A percentile compares a stretch with the other conserved stretches of the same genome.
These are phyloP conservation scores for Cephus pygmeus DNA, from an alignment of 2,888 invertebrate species.

Conservation along the genomic window DNA sequence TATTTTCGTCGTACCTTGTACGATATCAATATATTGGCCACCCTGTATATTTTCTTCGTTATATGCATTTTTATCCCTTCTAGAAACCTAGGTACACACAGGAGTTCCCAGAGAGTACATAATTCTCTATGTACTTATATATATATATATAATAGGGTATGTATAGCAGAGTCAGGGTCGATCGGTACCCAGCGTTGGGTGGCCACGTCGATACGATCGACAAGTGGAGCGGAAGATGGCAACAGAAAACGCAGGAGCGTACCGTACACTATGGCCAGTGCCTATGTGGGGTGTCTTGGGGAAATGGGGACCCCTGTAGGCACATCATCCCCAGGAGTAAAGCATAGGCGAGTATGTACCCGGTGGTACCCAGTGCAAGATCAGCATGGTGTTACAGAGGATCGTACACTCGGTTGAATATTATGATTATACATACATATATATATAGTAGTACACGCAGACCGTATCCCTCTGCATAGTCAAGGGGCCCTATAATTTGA, in stretches of 20 bases:
- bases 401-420: neutral
- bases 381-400: neutral
- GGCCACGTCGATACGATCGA: slow-evolving; percentile 56
- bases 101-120: neutral
- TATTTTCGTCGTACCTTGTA: neutral
- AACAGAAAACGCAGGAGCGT: slow-evolving; percentile 14
- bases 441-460: too few relatives aligned
- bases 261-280: slow-evolving; percentile 10
- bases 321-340: slow-evolving; percentile 6
- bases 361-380: neutral
- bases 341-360: neutral
- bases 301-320: slow-evolving; percentile 25
- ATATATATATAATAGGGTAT: neutral
- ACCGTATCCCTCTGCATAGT: neutral
- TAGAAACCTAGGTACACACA: neutral
- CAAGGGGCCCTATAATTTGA: slow-evolving; percentile 51
- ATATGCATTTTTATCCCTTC: neutral
- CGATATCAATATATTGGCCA: neutral
- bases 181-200: slow-evolving; percentile 56
- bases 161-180: slow-evolving; percentile 3
- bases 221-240: slow-evolving; percentile 45
- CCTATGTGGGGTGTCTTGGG: slow-evolving; percentile 29
- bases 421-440: neutral
- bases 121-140: neutral
- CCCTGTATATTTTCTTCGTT: neutral